Base-by-base conservation (phyloP, 2,797 vertebrate genomes). In the Gymnoscopelus braueri region DNA sequence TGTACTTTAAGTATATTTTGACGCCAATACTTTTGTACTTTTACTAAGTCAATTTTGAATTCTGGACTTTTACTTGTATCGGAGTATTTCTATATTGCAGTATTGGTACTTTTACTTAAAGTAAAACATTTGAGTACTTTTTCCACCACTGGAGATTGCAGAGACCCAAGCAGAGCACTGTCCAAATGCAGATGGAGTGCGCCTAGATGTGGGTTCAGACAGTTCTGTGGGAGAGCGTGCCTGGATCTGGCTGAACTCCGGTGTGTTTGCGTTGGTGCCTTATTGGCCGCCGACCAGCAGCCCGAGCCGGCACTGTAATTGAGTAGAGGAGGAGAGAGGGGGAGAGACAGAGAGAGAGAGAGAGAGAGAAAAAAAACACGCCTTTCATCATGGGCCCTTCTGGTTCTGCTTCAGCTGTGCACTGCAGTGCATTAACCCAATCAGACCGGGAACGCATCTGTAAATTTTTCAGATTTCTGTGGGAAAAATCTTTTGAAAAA, bases 251-350 rank as follows among this genome's bases (percentile, higher is more conserved):
- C 74, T 5, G 14, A 65, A 58, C 65, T 72, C 77, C 64, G 75
- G 72, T 84, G 70, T 61, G 6, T 79, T 29, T 80, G 72, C 72
- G 75, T 29, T 81, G 79, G 69, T 57, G 67, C 77, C 76, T 19
- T 19, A 19, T 87, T 89, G 86, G 91, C 87, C 52, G 59, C 60
- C 72, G 71, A 70, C 75, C 68, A 84, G 83, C 68, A 67, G 67
- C 60, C 60, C 79, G 87, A 85, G 79, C 87, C 26, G 26, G 84
- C 87, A 80, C 81, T 92, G 85, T 90, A 89, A 92, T 91, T 86
- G 87, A 90, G 81, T 78, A 60, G 74, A 79, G 63, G 57, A 67
- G 63, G 69, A 79, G 72, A 75, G 39, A 72, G 77, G 64, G 44
- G 56, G 26, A 51, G 3, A 51, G 35, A 69, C 2, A 29, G 26